Evolutionary conservation across 2,888 invertebrate genomes (phyloP).

Genomic region (Lasioglossum marginatum): DNA sequence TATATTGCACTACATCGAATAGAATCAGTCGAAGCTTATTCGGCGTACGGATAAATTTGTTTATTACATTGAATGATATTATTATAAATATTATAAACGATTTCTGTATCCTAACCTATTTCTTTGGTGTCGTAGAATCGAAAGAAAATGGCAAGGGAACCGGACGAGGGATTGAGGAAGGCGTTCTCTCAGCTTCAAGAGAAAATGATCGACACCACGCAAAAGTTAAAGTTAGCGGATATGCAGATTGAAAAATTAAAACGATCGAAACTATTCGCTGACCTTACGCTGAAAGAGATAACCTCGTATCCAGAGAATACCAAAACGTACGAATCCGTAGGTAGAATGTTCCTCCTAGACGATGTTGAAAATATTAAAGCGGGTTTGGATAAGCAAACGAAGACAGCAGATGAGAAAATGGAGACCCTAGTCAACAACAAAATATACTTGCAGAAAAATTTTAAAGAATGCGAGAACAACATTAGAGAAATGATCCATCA

Average conservation of each 20-base stretch:
- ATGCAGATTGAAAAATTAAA: conserved; percentile 90
- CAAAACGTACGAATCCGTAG: conserved; percentile 92
- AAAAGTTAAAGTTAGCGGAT: conserved; percentile 92
- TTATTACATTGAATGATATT: background rate
- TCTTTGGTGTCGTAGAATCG: background rate
- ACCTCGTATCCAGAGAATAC: conserved; percentile 87
- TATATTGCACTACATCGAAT: background rate
- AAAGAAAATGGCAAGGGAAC: conserved; percentile 83
- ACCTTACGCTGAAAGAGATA: conserved; percentile 89
- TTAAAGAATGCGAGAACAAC: conserved; percentile 94
- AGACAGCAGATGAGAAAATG: conserved; percentile 88
- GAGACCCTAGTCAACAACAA: conserved; percentile 91
- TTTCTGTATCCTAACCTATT: conserved; percentile 10
- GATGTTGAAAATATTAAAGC: conserved; percentile 88
- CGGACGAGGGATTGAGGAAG: conserved; percentile 88
- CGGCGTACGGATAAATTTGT: background rate
- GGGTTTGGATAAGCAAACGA: conserved; percentile 87
- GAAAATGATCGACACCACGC: conserved; percentile 92
- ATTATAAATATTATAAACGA: too few species aligned
- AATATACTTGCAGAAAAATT: conserved; percentile 91
- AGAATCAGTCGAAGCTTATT: background rate
- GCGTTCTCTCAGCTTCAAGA: conserved; percentile 93
- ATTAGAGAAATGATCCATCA: conserved; percentile 93
- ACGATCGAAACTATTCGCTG: conserved; percentile 89
- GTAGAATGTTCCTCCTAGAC: conserved; percentile 93